phyloP scores from a whole-genome alignment of 2,797 vertebrate species.

The Chelon auratus region DNA sequence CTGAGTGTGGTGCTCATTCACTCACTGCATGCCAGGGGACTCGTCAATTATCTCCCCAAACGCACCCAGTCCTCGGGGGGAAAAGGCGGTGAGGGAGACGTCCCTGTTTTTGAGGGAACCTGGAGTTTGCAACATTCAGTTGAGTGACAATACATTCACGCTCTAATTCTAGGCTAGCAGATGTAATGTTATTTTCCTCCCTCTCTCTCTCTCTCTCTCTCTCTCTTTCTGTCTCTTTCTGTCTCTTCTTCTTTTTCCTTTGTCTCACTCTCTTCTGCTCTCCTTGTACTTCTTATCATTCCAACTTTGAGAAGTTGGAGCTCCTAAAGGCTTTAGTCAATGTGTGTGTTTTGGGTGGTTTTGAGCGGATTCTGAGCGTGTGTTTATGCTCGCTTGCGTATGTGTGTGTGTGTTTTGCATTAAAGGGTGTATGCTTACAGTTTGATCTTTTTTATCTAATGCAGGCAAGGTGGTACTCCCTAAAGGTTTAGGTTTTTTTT shows the following conservation, averaged over 20 bases:
- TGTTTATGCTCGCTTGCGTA: constrained; percentile 36
- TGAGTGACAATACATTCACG: constrained; percentile 84
- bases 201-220: constrained; percentile 19
- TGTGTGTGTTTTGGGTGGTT: constrained; percentile 70
- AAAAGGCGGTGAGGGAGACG: constrained; percentile 80
- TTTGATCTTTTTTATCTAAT: constrained; percentile 84
- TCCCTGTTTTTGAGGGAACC: constrained; percentile 87
- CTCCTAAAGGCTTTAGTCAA: constrained; percentile 82
- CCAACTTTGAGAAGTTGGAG: constrained; percentile 84
- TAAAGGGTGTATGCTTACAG: constrained; percentile 80
- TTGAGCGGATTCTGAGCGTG: constrained; percentile 57
- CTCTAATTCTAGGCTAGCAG: constrained; percentile 86
- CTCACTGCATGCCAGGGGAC: constrained; percentile 82
- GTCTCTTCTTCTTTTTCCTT: constrained; percentile 66
- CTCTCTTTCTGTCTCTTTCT: constrained; percentile 55
- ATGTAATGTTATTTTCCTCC: constrained; percentile 70
- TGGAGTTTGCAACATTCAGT: constrained; percentile 83
- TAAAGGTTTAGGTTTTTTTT: constrained; percentile 71
- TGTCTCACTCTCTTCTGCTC: constrained; percentile 75
- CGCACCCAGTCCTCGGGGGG: constrained; percentile 83
- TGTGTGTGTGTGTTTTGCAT: constrained; percentile 66
- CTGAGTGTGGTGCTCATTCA: constrained; percentile 75
- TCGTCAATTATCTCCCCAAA: constrained; percentile 89
- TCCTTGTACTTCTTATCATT: constrained; percentile 80
- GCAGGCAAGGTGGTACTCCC: constrained; percentile 81